Percentiles rank a stretch among this genome's conserved stretches.
Conservation (phyloP, 2,888 invertebrate species). For the Zygothrica quintamaculata region DNA sequence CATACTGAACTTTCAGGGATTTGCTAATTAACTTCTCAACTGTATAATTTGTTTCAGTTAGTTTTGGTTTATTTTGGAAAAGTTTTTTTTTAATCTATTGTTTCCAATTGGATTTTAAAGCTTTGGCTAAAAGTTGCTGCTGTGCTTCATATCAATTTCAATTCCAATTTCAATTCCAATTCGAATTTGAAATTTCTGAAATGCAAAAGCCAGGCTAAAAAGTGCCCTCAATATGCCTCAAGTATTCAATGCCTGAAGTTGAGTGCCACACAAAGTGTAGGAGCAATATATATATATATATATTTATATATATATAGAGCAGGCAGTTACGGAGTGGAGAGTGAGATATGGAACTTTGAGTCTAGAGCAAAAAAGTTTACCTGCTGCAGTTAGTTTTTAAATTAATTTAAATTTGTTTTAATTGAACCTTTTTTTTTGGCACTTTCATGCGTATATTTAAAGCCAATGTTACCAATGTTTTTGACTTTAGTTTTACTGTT, state of each 20-base stretch:
- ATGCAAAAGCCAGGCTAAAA: conserved; percentile 8
- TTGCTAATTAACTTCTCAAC: conserved; percentile 27
- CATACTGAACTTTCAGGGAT: conserved; percentile 19
- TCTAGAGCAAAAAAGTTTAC: conserved; percentile 53
- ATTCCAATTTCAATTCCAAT: no score
- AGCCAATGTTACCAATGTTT: conserved; percentile 36
- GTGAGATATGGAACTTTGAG: no score
- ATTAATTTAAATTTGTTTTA: conserved; percentile 42
- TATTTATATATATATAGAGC: no score
- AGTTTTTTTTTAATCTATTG: conserved; percentile 25
- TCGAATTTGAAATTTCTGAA: conserved; percentile 24
- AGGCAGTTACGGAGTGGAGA: no score
- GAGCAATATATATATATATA: no score
- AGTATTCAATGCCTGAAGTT: conserved; percentile 13
- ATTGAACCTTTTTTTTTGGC: conserved; percentile 28
- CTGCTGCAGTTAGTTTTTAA: conserved; percentile 61
- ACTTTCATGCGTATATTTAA: conserved; percentile 47
- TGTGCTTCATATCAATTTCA: conserved; percentile 23
- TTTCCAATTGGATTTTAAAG: conserved; percentile 47
- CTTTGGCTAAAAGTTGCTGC: conserved; percentile 38
- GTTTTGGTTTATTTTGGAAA: neutral
- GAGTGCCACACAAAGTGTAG: neutral
- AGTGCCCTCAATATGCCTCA: conserved; percentile 34
- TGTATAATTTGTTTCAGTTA: conserved; percentile 9
- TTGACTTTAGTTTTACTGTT: neutral